Conservation (phyloP, 2,113 vertebrate genomes). For the Ptilorrhoa leucosticta region DNA sequence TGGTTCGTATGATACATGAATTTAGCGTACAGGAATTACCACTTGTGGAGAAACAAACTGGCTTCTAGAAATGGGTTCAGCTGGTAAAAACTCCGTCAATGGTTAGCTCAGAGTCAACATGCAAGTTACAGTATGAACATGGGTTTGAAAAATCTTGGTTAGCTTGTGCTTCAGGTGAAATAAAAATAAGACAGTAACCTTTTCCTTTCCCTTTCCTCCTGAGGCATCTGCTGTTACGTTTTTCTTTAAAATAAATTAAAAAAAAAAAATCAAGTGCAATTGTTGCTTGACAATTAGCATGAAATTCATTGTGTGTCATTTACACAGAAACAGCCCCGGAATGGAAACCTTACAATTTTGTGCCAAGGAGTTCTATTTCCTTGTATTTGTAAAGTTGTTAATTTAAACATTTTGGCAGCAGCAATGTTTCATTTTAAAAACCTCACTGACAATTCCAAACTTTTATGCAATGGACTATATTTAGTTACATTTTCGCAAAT, state of each 20-base stretch:
- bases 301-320: constrained; percentile 14
- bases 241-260: background rate
- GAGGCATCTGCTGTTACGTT: background rate
- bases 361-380: background rate
- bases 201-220: background rate
- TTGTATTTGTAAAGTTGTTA: background rate
- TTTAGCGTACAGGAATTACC: background rate
- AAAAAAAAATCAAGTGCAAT: background rate
- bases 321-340: background rate
- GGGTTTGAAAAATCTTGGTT: background rate
- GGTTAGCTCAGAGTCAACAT: background rate
- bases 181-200: background rate
- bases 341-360: constrained; percentile 4
- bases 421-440: background rate
- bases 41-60: background rate
- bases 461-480: background rate
- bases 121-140: background rate
- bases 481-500: background rate
- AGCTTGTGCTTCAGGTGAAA: background rate
- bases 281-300: background rate
- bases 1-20: accelerated
- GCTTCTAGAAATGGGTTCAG: background rate
- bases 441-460: background rate
- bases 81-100: accelerated
- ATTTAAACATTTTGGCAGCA: background rate